Evolutionary conservation across 2,113 vertebrate species (phyloP).

Genomic region (Crypturellus undulatus): DNA sequence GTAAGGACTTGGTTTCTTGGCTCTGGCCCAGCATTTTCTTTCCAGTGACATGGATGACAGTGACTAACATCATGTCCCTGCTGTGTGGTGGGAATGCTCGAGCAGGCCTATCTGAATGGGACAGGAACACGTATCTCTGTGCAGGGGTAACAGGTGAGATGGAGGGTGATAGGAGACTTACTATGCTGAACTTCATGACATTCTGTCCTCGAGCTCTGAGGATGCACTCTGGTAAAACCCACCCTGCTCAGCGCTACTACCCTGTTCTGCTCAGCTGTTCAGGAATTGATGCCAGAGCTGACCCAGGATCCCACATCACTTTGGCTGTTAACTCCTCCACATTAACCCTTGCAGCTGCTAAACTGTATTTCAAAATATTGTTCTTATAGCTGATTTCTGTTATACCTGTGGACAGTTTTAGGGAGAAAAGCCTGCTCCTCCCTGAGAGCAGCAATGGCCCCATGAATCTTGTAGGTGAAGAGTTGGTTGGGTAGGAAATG

Average conservation of each 20-base stretch:
- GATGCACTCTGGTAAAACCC: background rate
- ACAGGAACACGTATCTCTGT: background rate
- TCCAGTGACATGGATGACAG: background rate
- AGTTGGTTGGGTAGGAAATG: background rate
- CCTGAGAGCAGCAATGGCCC: background rate
- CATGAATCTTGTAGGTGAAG: accelerated
- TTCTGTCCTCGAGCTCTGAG: background rate
- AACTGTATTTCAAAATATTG: background rate
- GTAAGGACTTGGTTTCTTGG: background rate
- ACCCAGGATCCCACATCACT: background rate
- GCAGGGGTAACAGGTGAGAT: background rate
- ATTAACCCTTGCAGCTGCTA: background rate
- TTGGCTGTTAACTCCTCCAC: background rate
- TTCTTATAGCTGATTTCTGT: background rate
- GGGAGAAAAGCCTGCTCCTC: background rate
- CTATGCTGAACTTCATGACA: background rate
- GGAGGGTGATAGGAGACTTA: background rate
- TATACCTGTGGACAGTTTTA: background rate
- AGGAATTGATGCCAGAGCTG: background rate
- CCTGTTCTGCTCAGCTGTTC: background rate
- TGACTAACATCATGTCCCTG: accelerated
- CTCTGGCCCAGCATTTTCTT: background rate
- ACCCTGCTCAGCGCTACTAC: background rate
- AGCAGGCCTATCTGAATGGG: background rate
- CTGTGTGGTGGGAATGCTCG: background rate